A percentile compares a stretch with the other conserved stretches of the same genome.
Conservation (phyloP, 2,797 vertebrate genomes). For the Anguilla marmorata region DNA sequence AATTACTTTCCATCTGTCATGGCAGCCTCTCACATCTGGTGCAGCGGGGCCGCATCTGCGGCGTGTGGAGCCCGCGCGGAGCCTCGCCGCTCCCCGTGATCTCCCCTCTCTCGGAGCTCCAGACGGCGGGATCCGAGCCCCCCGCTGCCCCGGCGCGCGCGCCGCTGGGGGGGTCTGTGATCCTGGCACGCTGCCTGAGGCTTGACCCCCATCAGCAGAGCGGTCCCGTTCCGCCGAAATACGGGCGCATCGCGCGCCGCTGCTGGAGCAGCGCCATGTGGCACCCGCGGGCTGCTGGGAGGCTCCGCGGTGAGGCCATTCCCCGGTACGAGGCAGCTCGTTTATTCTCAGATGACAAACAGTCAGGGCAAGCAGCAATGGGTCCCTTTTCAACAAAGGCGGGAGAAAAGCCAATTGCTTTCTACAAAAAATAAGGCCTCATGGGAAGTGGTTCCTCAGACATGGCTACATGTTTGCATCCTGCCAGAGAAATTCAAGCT, state of each 20-base stretch:
- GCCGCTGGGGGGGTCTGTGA: neutral
- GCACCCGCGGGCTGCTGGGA: neutral
- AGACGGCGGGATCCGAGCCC: neutral
- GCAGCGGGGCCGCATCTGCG: constrained; percentile 48
- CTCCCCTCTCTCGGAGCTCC: neutral
- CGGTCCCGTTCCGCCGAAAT: neutral
- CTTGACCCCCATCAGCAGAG: neutral
- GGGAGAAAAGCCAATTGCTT: neutral
- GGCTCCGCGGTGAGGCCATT: neutral
- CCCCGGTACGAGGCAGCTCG: neutral
- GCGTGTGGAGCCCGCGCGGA: neutral
- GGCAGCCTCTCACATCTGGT: constrained; percentile 36
- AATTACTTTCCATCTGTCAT: constrained; percentile 54
- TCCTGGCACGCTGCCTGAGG: neutral
- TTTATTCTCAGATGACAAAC: neutral
- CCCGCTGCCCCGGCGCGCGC: neutral
- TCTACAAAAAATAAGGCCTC: neutral
- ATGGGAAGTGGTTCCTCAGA: neutral
- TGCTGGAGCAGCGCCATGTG: neutral
- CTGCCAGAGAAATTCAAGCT: neutral
- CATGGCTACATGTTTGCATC: neutral
- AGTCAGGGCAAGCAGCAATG: neutral
- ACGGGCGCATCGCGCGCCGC: neutral
- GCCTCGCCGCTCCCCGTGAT: constrained; percentile 18
- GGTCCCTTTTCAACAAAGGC: neutral